phyloP scores from a whole-genome alignment of 2,888 invertebrate species.

The Aethes cnicana region DNA sequence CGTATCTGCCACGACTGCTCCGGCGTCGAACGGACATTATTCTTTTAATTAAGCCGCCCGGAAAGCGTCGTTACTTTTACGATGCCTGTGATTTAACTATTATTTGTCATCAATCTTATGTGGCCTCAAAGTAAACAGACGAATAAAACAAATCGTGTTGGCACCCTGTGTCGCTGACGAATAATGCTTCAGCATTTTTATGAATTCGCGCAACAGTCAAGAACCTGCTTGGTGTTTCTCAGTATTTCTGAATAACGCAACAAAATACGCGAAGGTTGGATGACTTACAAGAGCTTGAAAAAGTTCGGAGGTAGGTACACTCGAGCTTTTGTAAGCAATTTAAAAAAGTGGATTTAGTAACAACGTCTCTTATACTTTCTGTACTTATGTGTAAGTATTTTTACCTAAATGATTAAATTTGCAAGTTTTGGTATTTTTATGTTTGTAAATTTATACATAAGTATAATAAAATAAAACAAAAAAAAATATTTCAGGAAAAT shows the following conservation, averaged over 20 bases:
- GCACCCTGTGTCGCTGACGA: conserved; percentile 15
- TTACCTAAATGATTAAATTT: too few relatives aligned
- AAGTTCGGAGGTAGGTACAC: too few relatives aligned
- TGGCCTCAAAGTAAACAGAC: conserved; percentile 70
- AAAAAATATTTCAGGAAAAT: too few relatives aligned
- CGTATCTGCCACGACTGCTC: not conserved
- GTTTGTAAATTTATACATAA: too few relatives aligned
- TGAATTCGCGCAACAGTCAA: not conserved
- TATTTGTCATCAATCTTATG: conserved; percentile 82
- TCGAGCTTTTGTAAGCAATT: too few relatives aligned
- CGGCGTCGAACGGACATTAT: conserved; percentile 70
- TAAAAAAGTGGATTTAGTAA: too few relatives aligned
- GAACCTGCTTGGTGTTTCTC: not conserved
- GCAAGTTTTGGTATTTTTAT: too few relatives aligned
- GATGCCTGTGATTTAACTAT: conserved; percentile 80
- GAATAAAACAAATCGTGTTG: conserved; percentile 50
- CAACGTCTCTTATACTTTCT: too few relatives aligned
- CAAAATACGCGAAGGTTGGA: not conserved
- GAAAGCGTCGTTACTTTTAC: conserved; percentile 78
- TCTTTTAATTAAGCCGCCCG: conserved; percentile 79
- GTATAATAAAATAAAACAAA: too few relatives aligned
- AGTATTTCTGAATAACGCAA: not conserved
- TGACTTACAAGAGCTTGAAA: not conserved
- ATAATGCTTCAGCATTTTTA: conserved; percentile 9
- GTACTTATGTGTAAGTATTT: too few relatives aligned